Evolutionary conservation across 1,140 invertebrate species (phyloP), one percentile per base, ranked within the genome.

Genomic region (Armadillidium nasatum): DNA sequence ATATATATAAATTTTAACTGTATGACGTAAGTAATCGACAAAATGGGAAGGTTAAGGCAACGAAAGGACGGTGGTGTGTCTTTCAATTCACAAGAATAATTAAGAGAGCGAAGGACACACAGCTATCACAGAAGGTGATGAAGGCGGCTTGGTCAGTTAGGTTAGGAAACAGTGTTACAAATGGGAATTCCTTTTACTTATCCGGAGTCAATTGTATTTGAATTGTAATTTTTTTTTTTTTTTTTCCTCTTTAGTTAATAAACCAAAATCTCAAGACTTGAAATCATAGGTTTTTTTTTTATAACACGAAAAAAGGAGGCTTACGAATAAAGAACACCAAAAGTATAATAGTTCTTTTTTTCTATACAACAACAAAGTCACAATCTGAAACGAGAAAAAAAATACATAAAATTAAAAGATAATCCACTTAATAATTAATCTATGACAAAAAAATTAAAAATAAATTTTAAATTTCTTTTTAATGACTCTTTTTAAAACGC

Each of bases 61-160:
- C 50, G 50, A 60, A 60, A 60, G 50, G 50, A 60, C 50, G 50
- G 50, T 19, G 50, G 50, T 60, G 50, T 60, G 50, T 60, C 50
- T 60, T 60, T 19, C 50, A 60, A 60, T 60, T 60, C 50, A 60
- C 50, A 13, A 19, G 50, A 60, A 6, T 33, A 33, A 60, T 60
- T 15, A 19, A 60, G 50, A 60, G 50, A 60, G 50, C 50, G 50
- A 60, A 60, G 50, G 50, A 60, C 50, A 60, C 50, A 60, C 50
- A 60, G 19, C 50, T 60, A 60, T 60, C 50, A 60, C 50, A 60
- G 50, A 60, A 19, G 50, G 50, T 60, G 50, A 60, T 60, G 19
- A 60, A 60, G 50, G 50, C 50, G 11, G 50, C 50, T 60, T 60
- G 50, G 50, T 60, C 50, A 60, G 50, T 60, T 19, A 60, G 50